Conservation (phyloP, 2,797 vertebrate genomes). For the Alca torda region DNA sequence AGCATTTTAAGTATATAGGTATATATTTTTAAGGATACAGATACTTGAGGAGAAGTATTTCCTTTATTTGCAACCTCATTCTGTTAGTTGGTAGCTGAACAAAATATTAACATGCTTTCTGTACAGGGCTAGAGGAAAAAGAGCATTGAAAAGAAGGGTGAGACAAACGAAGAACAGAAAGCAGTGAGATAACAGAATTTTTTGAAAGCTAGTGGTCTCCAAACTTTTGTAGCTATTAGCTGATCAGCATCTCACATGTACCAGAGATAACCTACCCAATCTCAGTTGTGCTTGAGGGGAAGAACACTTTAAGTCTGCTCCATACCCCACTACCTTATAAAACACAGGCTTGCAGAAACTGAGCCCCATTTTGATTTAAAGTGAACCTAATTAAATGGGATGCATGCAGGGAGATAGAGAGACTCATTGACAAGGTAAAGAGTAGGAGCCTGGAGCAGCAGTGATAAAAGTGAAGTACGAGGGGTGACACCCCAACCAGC, state of each 20-base stretch:
- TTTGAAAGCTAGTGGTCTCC: not conserved
- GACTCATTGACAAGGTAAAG: not conserved
- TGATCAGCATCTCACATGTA: not conserved
- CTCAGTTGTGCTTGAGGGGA: not conserved
- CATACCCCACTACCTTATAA: not conserved
- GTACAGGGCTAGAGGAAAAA: not conserved
- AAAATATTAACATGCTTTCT: slow-evolving; percentile 16
- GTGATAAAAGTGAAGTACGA: slow-evolving; percentile 28
- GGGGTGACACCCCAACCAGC: slow-evolving; percentile 16
- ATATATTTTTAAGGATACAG: slow-evolving; percentile 9
- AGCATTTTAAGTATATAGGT: not conserved
- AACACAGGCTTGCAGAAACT: not conserved
- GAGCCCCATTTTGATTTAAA: not conserved
- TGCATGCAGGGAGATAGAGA: not conserved
- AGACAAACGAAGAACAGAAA: slow-evolving; percentile 4
- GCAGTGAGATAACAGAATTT: not conserved
- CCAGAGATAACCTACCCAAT: not conserved
- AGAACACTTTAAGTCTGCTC: not conserved
- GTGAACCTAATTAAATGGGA: slow-evolving; percentile 25
- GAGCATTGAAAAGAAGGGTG: not conserved
- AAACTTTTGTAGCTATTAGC: not conserved
- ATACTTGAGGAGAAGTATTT: not conserved
- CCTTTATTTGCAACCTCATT: not conserved
- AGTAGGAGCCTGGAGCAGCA: slow-evolving; percentile 14
- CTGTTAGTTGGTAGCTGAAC: not conserved